Evolutionary conservation across 2,113 vertebrate species (phyloP).

Genomic region (Neomonachus schauinslandi): DNA sequence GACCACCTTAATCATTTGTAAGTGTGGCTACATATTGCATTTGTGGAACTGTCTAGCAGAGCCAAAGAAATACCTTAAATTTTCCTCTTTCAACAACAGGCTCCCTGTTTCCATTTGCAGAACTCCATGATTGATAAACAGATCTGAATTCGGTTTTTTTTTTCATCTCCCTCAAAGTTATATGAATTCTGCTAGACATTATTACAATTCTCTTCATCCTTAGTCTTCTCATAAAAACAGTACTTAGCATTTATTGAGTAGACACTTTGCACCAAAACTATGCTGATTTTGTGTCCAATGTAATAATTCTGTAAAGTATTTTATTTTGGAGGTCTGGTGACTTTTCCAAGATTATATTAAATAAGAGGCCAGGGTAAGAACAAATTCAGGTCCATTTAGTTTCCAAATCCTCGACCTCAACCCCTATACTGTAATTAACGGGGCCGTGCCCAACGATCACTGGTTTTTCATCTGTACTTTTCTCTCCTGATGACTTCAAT

Average conservation of each 20-base stretch:
- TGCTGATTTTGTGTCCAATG: not conserved
- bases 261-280: not conserved
- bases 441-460: accelerated
- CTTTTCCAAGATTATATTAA: not conserved
- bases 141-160: not conserved
- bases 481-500: not conserved
- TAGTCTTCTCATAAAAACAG: not conserved
- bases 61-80: not conserved
- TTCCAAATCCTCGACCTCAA: not conserved
- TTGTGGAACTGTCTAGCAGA: not conserved
- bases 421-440: accelerated
- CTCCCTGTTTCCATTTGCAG: not conserved
- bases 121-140: not conserved
- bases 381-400: not conserved
- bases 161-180: not conserved
- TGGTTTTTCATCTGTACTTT: not conserved
- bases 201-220: not conserved
- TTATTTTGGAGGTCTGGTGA: not conserved
- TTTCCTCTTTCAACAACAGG: not conserved
- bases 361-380: not conserved
- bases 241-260: not conserved
- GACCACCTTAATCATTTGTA: not conserved
- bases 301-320: not conserved
- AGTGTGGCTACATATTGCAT: not conserved
- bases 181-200: not conserved